Evolutionary conservation across 2,113 vertebrate species (phyloP), one percentile per base, ranked within the genome.

Genomic region (Rhodinocichla rosea): DNA sequence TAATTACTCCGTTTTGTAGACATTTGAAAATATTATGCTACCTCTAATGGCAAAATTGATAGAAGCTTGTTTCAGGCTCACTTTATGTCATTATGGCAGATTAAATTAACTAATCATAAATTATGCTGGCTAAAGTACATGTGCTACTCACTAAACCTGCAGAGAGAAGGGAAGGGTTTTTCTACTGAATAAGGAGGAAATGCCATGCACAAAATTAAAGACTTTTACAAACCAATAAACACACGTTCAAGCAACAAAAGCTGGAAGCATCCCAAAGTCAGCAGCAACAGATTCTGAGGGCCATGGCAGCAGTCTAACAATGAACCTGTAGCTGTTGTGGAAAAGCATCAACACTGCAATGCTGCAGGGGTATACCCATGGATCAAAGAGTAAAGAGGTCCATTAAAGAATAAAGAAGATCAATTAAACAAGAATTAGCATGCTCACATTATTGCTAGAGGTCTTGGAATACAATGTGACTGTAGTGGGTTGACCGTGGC

Each of bases 21-120:
- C 87, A 91, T 97, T 94, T 97, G 76, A 96, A 98, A 97, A 97
- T 97, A 96, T 95, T 97, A 97, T 96, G 93, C 95, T 98, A 96
- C 87, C 83, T 97, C 92, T 89, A 97, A 97, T 13, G 56, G 91
- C 62, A 93, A 96, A 97, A 97, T 87, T 96, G 95, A 97, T 97
- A 96, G 89, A 94, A 95, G 85, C 87, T 97, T 97, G 94, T 97
- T 97, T 96, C 96, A 97, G 90, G 53, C 91, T 97, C 92, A 85
- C 91, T 97, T 96, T 94, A 95, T 95, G 92, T 90, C 97, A 96
- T 97, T 97, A 94, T 80, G 80, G 95, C 77, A 96, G 87, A 97
- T 97, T 97, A 97, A 98, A 97, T 97, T 96, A 96, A 94, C 93
- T 95, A 95, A 96, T 97, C 96, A 95, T 94, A 97, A 98, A 97